These are phyloP conservation scores for Leucania comma DNA, from an alignment of 2,888 invertebrate species.

Conservation along the genomic window DNA sequence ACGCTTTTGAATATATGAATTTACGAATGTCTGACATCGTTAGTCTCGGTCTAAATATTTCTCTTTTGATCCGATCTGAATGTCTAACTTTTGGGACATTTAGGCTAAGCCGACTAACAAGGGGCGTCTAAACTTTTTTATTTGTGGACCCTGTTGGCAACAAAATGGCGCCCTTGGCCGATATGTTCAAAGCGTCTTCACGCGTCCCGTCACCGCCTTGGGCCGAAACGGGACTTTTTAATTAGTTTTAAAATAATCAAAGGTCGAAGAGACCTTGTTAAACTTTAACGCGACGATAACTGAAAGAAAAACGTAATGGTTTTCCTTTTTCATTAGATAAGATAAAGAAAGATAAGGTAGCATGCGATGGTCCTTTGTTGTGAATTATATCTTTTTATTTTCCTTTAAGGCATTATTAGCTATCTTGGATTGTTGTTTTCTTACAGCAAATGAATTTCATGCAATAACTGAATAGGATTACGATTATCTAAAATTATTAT, in stretches of 20 bases:
- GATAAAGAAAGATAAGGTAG: constrained; percentile 55
- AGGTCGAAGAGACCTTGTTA: constrained; percentile 67
- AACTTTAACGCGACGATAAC: constrained; percentile 68
- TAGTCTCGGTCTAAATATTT: constrained; percentile 35
- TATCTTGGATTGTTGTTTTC: constrained; percentile 42
- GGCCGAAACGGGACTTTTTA: constrained; percentile 65
- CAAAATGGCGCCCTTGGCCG: constrained; percentile 56
- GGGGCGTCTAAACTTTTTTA: constrained; percentile 49
- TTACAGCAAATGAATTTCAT: constrained; percentile 2
- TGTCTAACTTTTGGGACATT: constrained; percentile 35
- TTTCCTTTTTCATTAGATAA: constrained; percentile 66
- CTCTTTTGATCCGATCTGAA: constrained; percentile 20
- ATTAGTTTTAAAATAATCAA: constrained; percentile 71
- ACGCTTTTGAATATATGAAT: constrained; percentile 33
- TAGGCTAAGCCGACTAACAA: constrained; percentile 46
- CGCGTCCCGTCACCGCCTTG: constrained; percentile 59
- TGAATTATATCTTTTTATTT: constrained; percentile 56
- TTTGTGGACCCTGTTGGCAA: constrained; percentile 42
- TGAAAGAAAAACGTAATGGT: constrained; percentile 67
- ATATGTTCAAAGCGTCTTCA: constrained; percentile 58
- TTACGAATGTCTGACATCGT: constrained; percentile 26
- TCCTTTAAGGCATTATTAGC: constrained; percentile 50
- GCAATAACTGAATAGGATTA: too few species aligned
- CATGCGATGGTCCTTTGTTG: constrained; percentile 55
- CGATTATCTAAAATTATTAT: too few species aligned